A percentile compares a stretch with the other conserved stretches of the same genome.
Evolutionary conservation across 2,113 vertebrate species (phyloP).

Genomic region (Brachyhypopomus gauderio): DNA sequence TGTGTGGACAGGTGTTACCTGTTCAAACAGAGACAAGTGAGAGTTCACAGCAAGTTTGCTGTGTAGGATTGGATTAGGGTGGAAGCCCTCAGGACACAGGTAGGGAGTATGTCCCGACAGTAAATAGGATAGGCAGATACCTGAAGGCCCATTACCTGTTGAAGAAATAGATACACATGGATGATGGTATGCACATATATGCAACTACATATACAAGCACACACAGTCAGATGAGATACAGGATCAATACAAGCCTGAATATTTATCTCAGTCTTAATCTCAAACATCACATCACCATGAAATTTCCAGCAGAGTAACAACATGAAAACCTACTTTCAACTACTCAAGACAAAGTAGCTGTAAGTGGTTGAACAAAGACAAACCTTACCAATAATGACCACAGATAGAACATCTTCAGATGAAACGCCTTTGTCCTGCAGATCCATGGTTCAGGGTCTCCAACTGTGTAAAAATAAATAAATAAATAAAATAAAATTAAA

Average conservation of each 20-base stretch:
- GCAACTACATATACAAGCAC: neutral
- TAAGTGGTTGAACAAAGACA: neutral
- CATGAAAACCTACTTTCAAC: neutral
- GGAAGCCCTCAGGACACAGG: slow-evolving; percentile 64
- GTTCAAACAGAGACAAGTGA: slow-evolving; percentile 73
- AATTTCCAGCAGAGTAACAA: neutral
- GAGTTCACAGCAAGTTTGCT: slow-evolving; percentile 71
- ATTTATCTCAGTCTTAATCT: too few species aligned
- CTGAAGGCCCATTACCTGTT: slow-evolving; percentile 79
- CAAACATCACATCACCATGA: too few species aligned
- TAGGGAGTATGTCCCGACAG: slow-evolving; percentile 79
- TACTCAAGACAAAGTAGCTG: too few species aligned
- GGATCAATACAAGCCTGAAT: too few species aligned
- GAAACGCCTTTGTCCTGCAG: slow-evolving; percentile 57
- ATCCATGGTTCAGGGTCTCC: slow-evolving; percentile 62
- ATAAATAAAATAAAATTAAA: neutral
- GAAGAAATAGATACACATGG: slow-evolving; percentile 3
- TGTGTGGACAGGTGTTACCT: slow-evolving; percentile 62
- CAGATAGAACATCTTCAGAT: slow-evolving; percentile 67
- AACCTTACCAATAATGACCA: slow-evolving; percentile 74
- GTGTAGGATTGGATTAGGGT: slow-evolving; percentile 75
- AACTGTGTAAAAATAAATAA: slow-evolving; percentile 16
- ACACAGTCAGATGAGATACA: too few species aligned
- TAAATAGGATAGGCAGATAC: slow-evolving; percentile 80
- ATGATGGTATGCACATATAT: neutral